Evolutionary conservation across 2,113 vertebrate genomes (phyloP).

Genomic region (Galeopterus variegatus): DNA sequence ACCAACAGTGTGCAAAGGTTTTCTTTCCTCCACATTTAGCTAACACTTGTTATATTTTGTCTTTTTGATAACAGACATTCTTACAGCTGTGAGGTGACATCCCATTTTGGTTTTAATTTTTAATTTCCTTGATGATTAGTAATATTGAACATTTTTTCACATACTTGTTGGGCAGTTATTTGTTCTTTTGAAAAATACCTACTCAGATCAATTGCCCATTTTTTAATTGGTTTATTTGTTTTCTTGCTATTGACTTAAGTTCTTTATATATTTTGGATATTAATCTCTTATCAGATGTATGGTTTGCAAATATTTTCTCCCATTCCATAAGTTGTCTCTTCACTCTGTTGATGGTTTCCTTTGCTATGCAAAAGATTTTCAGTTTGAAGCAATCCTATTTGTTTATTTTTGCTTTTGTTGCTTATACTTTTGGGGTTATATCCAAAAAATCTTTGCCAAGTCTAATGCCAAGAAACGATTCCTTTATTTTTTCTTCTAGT

Average conservation of each 20-base stretch:
- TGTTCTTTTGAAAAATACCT: neutral
- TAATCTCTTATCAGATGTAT: neutral
- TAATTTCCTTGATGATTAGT: neutral
- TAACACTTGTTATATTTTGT: neutral
- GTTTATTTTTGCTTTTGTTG: neutral
- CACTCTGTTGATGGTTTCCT: neutral
- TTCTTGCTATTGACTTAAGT: neutral
- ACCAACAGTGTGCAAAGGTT: neutral
- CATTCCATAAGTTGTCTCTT: neutral
- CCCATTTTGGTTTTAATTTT: neutral
- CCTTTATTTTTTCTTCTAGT: neutral
- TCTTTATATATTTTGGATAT: neutral
- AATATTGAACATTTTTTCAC: neutral
- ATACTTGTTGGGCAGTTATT: neutral
- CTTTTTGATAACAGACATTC: neutral
- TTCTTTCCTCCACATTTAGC: neutral
- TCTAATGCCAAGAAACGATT: neutral
- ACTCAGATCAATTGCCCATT: neutral
- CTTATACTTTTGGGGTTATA: neutral
- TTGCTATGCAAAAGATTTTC: neutral
- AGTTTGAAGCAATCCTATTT: neutral
- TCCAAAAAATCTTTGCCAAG: neutral
- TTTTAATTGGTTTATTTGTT: neutral
- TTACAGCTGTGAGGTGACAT: neutral
- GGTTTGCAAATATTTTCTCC: neutral